A percentile compares a stretch with the other conserved stretches of the same genome.
Conservation (phyloP, 1,140 invertebrate species). For the Thaumetopoea pityocampa region DNA sequence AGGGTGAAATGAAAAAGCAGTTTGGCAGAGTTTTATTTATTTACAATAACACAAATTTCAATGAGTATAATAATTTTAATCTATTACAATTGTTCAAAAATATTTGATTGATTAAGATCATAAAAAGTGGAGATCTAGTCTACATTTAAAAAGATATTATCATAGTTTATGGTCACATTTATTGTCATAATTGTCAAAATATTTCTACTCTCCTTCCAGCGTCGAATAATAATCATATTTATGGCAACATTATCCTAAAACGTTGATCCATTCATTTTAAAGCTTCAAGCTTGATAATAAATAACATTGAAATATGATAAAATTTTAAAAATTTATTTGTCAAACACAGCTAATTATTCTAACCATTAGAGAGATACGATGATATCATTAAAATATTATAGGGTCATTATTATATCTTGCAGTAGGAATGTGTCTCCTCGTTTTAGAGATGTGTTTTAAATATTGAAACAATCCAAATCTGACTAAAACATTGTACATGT, state of each 20-base stretch:
- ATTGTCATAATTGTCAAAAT: conserved; percentile 49
- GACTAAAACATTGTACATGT: conserved; percentile 2
- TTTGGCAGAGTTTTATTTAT: conserved; percentile 44
- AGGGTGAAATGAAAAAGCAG: conserved; percentile 31
- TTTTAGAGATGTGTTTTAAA: not conserved
- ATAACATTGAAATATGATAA: conserved; percentile 25
- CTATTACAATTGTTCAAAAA: conserved; percentile 17
- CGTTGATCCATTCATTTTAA: conserved; percentile 24
- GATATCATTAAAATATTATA: conserved; percentile 18
- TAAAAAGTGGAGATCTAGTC: conserved; percentile 13
- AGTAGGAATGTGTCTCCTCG: conserved; percentile 8
- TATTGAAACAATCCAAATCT: conserved; percentile 1
- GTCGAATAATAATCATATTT: not conserved
- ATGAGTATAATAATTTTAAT: conserved; percentile 10
- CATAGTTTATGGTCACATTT: conserved; percentile 35
- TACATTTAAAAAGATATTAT: conserved; percentile 45
- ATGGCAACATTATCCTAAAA: conserved; percentile 12
- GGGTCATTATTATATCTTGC: too few species aligned
- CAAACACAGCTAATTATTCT: conserved; percentile 68
- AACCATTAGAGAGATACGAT: conserved; percentile 40
- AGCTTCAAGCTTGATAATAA: conserved; percentile 30
- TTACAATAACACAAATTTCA: conserved; percentile 40
- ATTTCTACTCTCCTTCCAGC: not conserved
- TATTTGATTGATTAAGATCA: conserved; percentile 13
- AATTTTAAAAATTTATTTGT: conserved; percentile 57